phyloP scores from a whole-genome alignment of 2,797 vertebrate genomes.

The Oreochromis grahami region DNA sequence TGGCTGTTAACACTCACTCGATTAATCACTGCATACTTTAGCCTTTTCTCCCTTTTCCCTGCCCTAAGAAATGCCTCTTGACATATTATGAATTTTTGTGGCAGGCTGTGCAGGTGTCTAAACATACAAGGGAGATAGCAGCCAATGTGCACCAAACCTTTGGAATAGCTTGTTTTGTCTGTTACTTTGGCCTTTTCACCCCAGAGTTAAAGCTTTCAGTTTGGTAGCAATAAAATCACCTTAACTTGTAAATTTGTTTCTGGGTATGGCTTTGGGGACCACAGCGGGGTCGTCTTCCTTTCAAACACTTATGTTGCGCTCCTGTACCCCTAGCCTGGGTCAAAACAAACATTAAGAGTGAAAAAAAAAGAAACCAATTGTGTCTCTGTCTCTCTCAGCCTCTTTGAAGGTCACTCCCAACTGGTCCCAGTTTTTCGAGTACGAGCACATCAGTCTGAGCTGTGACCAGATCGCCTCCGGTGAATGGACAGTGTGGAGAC shows the following conservation, averaged over 20 bases:
- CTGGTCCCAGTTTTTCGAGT: constrained; percentile 18
- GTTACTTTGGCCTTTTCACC: neutral
- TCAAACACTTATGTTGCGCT: neutral
- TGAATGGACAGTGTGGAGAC: constrained; percentile 36
- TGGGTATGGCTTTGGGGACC: neutral
- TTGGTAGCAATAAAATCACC: neutral
- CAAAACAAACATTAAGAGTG: too few relatives aligned
- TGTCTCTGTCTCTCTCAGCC: neutral
- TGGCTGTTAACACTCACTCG: too few relatives aligned
- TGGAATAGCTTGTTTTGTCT: rapidly evolving
- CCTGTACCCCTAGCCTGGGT: too few relatives aligned
- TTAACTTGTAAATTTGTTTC: neutral
- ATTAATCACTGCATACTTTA: too few relatives aligned
- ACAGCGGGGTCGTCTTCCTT: rapidly evolving
- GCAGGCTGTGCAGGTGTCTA: too few relatives aligned
- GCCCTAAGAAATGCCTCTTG: too few relatives aligned
- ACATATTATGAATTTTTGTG: too few relatives aligned
- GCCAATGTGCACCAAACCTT: too few relatives aligned
- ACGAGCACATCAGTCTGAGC: neutral
- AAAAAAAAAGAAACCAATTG: too few relatives aligned
- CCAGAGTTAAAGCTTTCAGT: neutral
- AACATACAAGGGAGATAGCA: too few relatives aligned
- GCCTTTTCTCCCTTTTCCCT: too few relatives aligned
- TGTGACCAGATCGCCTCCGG: neutral
- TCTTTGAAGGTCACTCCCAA: neutral